These are phyloP conservation scores for Anthopleura sola DNA, from an alignment of 64 coral and sea anemone species.

Conservation along the genomic window DNA sequence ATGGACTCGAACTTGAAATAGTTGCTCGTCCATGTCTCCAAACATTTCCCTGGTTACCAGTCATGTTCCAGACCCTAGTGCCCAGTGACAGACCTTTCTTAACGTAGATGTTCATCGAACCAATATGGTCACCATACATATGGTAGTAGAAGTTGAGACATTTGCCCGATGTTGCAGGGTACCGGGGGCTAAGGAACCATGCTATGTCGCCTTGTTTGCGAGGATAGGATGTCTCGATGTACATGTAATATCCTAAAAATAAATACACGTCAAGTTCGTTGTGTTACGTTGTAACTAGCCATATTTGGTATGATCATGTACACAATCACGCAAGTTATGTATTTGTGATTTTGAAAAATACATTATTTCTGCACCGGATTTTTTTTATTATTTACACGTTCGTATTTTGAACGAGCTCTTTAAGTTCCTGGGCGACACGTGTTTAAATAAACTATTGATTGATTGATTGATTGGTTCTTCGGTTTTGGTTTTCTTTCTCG, in stretches of 20 bases:
- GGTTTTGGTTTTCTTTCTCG: no score
- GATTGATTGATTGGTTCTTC: no score
- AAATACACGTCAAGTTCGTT: background rate
- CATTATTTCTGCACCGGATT: no score
- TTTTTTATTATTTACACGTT: no score
- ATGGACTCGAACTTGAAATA: slow-evolving; percentile 24
- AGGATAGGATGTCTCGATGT: slow-evolving; percentile 83
- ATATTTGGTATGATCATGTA: no score
- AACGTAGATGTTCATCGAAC: slow-evolving; percentile 70
- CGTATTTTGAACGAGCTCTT: no score
- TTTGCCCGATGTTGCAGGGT: slow-evolving; percentile 64
- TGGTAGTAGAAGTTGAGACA: slow-evolving; percentile 97
- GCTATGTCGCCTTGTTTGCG: slow-evolving; percentile 66
- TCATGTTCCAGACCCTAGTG: slow-evolving; percentile 72
- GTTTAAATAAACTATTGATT: no score
- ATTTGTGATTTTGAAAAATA: no score
- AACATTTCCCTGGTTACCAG: slow-evolving; percentile 64
- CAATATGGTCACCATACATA: slow-evolving; percentile 87
- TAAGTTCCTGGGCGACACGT: no score
- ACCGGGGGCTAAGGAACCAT: slow-evolving; percentile 55
- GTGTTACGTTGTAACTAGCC: no score
- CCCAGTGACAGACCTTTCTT: slow-evolving; percentile 47
- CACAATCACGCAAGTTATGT: no score
- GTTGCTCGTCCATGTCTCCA: slow-evolving; percentile 75
- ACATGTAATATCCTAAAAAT: slow-evolving; percentile 81